These are phyloP conservation scores for Embiotoca jacksoni DNA, from an alignment of 2,113 vertebrate genomes.

Conservation along the genomic window DNA sequence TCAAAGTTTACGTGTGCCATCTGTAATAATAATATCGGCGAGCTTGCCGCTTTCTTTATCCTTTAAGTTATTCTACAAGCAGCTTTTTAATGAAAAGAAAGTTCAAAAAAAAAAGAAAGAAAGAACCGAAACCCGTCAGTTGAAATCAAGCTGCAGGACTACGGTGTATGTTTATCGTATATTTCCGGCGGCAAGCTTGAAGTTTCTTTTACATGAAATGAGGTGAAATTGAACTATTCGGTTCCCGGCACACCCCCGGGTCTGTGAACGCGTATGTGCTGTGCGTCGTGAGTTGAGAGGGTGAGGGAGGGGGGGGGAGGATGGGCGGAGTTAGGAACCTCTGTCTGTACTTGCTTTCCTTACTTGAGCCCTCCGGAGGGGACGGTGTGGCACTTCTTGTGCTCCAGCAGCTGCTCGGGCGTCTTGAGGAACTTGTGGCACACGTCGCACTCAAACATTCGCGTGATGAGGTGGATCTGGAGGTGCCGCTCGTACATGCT, in stretches of 20 bases:
- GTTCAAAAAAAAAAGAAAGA: not conserved
- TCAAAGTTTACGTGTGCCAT: slow-evolving; percentile 16
- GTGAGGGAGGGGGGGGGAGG: slow-evolving; percentile 46
- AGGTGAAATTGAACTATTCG: not conserved
- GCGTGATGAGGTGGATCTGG: slow-evolving; percentile 98
- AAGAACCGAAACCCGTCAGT: too few relatives aligned
- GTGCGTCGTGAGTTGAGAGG: slow-evolving; percentile 37
- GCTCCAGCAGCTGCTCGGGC: slow-evolving; percentile 98
- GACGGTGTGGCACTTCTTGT: slow-evolving; percentile 99
- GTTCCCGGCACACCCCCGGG: slow-evolving; percentile 9
- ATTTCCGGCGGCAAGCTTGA: not conserved
- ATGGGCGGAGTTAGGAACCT: slow-evolving; percentile 77
- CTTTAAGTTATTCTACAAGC: not conserved
- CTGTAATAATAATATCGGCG: not conserved
- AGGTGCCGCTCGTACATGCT: slow-evolving; percentile 98
- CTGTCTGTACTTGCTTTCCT: slow-evolving; percentile 99
- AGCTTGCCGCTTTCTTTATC: not conserved
- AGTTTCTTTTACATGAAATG: not conserved
- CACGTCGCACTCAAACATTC: slow-evolving; percentile 99
- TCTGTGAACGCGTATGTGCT: slow-evolving; percentile 4
- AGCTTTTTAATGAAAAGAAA: not conserved
- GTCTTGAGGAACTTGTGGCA: slow-evolving; percentile 99
- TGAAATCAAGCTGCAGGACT: too few relatives aligned
- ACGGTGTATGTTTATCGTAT: too few relatives aligned
- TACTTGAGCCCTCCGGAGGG: slow-evolving; percentile 99